A percentile compares a stretch with the other conserved stretches of the same genome.
Conservation (phyloP, 2,113 vertebrate species). For the Bos taurus region DNA sequence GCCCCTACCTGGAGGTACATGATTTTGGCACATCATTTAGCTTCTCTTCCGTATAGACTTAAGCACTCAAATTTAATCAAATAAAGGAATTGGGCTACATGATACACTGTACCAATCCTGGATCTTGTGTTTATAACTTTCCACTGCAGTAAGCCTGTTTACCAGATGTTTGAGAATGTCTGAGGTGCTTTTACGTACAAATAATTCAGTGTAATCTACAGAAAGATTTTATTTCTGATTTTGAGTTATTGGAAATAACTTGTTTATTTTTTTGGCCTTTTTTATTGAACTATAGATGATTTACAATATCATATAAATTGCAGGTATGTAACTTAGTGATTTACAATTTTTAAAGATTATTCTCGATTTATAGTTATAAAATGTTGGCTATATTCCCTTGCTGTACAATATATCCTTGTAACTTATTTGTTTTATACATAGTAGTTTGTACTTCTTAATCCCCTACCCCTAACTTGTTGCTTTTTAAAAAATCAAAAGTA, state of each 20-base stretch:
- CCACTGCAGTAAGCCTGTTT: neutral
- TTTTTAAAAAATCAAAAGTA: conserved; percentile 25
- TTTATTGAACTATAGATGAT: neutral
- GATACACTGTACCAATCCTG: neutral
- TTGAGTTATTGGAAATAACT: conserved; percentile 10
- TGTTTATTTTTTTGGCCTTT: neutral
- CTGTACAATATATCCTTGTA: neutral
- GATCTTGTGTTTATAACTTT: conserved; percentile 39
- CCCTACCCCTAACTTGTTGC: neutral
- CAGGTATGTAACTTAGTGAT: neutral
- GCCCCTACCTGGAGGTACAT: neutral
- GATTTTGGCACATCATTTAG: conserved; percentile 37
- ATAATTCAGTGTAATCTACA: neutral
- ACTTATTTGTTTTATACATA: neutral
- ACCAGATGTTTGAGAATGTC: conserved; percentile 1
- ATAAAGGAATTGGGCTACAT: conserved; percentile 4
- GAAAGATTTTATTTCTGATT: conserved; percentile 28
- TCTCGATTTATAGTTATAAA: neutral
- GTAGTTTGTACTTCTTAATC: neutral
- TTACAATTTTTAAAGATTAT: neutral
- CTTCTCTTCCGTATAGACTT: conserved; percentile 18
- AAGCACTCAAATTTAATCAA: conserved; percentile 23
- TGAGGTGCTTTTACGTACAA: neutral
- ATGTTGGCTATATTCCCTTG: neutral
- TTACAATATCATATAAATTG: neutral